Evolutionary conservation across 2,113 vertebrate genomes (phyloP).

Genomic region (Heterocephalus glaber): DNA sequence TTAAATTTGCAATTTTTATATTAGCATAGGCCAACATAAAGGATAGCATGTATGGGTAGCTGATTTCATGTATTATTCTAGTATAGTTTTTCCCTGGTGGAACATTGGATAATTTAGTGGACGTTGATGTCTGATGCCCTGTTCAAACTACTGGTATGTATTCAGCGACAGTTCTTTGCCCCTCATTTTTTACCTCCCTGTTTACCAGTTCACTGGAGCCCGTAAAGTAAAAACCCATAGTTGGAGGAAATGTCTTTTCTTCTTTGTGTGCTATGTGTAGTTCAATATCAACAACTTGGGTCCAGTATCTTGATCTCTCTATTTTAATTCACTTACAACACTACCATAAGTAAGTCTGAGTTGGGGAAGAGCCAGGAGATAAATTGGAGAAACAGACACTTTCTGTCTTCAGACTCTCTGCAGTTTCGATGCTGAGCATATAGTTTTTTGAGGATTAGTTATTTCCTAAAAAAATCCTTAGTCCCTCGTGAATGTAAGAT

Average conservation of each 20-base stretch:
- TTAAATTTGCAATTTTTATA: background rate
- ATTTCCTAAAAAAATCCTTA: background rate
- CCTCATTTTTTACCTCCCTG: background rate
- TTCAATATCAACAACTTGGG: background rate
- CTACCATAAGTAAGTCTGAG: background rate
- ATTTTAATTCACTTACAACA: slow-evolving; percentile 14
- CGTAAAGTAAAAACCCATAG: background rate
- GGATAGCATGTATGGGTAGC: background rate
- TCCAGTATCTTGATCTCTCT: background rate
- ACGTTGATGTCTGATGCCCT: background rate
- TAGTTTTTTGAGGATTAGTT: background rate
- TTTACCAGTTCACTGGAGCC: background rate
- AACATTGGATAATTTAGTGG: background rate
- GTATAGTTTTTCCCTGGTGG: background rate
- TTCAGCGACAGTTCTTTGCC: background rate
- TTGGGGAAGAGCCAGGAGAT: background rate
- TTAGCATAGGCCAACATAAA: background rate
- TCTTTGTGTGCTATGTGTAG: background rate
- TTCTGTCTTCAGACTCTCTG: background rate
- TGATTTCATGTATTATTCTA: background rate
- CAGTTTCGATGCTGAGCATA: background rate
- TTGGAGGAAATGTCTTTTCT: background rate
- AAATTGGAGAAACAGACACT: background rate
- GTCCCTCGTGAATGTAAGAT: background rate
- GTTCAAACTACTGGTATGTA: background rate